phyloP scores from a whole-genome alignment of 2,797 vertebrate genomes.

The Anabacerthia variegaticeps region DNA sequence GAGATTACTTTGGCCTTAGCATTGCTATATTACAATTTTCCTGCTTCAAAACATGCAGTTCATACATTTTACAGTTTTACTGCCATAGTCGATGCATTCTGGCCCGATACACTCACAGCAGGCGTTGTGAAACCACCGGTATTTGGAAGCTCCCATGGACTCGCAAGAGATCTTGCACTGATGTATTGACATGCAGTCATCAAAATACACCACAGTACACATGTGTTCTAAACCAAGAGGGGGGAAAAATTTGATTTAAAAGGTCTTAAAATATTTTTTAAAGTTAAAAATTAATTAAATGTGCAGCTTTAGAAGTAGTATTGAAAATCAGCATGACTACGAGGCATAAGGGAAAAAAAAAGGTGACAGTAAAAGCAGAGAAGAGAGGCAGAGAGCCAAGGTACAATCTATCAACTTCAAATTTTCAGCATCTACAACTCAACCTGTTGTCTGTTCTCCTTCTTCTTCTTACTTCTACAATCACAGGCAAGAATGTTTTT shows the following conservation, averaged over 20 bases:
- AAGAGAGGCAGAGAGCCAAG: not conserved
- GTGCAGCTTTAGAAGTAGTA: not conserved
- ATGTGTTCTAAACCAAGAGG: slow-evolving; percentile 84
- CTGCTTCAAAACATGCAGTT: slow-evolving; percentile 93
- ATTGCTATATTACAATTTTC: not conserved
- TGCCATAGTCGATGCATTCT: slow-evolving; percentile 96
- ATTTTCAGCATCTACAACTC: not conserved
- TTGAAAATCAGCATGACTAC: not conserved
- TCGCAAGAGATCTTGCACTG: slow-evolving; percentile 98
- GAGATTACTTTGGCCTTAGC: slow-evolving; percentile 42
- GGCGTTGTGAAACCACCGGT: slow-evolving; percentile 99
- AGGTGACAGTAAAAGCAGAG: not conserved
- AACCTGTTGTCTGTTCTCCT: not conserved
- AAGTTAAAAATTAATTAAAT: not conserved
- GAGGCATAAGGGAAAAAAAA: not conserved
- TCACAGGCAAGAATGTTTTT: not conserved
- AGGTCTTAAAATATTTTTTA: not conserved
- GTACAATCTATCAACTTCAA: not conserved
- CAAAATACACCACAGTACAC: slow-evolving; percentile 98
- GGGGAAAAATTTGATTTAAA: not conserved
- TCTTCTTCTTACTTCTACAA: not conserved
- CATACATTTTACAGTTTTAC: slow-evolving; percentile 95
- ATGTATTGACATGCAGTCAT: slow-evolving; percentile 97
- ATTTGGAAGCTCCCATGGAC: slow-evolving; percentile 98
- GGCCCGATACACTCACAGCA: slow-evolving; percentile 98